These are phyloP conservation scores for Thomomys bottae DNA, from an alignment of 2,113 vertebrate genomes.

Conservation along the genomic window DNA sequence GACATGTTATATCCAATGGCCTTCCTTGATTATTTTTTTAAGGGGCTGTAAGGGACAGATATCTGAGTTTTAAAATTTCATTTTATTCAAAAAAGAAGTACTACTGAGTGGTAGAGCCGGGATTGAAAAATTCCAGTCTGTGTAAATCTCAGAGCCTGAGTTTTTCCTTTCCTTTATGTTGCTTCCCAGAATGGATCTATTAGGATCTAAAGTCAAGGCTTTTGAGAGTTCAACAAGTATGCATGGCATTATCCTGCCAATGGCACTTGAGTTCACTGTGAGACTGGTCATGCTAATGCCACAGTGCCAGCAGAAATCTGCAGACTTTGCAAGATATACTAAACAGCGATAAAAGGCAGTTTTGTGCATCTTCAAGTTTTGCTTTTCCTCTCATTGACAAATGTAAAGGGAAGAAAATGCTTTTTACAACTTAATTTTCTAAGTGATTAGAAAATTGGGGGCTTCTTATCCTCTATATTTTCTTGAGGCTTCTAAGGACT, in stretches of 20 bases:
- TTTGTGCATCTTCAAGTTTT: background rate
- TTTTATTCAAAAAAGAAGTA: constrained; percentile 46
- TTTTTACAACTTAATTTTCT: constrained; percentile 67
- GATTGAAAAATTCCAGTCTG: background rate
- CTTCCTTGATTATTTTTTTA: constrained; percentile 34
- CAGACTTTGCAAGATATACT: background rate
- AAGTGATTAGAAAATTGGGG: constrained; percentile 64
- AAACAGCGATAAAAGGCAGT: background rate
- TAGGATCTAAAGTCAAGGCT: background rate
- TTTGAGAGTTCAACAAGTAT: background rate
- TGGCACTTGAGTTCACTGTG: background rate
- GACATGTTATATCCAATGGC: background rate
- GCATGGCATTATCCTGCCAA: background rate
- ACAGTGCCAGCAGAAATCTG: background rate
- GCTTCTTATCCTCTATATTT: constrained; percentile 66
- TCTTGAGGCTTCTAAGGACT: constrained; percentile 60
- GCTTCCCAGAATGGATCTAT: background rate
- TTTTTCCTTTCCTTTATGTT: background rate
- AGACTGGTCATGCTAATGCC: background rate
- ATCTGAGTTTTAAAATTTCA: constrained; percentile 4
- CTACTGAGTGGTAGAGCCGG: background rate
- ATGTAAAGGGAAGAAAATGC: background rate
- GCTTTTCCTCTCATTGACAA: constrained; percentile 1
- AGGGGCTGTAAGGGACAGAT: background rate
- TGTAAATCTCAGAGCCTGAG: background rate